These are phyloP conservation scores for Gymnosoma rotundatum DNA, from an alignment of 2,888 invertebrate species.

Conservation along the genomic window DNA sequence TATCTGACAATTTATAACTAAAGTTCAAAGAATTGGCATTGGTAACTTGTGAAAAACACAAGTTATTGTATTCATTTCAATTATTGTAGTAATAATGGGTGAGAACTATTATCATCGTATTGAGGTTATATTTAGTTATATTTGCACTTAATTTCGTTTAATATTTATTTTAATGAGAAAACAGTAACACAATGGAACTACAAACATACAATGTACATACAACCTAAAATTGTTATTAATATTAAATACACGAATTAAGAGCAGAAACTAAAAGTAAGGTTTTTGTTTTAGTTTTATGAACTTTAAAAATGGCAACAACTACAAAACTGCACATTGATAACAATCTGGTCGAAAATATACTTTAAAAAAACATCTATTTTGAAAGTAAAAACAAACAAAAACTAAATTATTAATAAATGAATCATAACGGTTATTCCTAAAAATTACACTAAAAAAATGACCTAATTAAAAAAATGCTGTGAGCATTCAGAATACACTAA, in stretches of 20 bases:
- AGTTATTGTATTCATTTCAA: not conserved
- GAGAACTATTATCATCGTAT: constrained; percentile 50
- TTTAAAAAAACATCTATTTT: no score
- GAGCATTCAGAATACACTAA: no score
- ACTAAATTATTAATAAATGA: no score
- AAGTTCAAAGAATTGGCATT: constrained; percentile 51
- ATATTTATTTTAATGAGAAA: constrained; percentile 60
- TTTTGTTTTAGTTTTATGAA: constrained; percentile 50
- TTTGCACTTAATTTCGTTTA: constrained; percentile 54
- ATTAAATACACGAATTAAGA: constrained; percentile 50
- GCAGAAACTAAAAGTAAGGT: constrained; percentile 36
- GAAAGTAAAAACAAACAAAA: no score
- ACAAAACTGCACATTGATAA: not conserved
- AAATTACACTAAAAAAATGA: no score
- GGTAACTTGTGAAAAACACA: constrained; percentile 36
- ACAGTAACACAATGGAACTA: constrained; percentile 2
- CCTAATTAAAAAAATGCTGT: no score
- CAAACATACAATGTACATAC: constrained; percentile 3
- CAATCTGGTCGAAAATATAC: no score
- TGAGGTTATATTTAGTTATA: constrained; percentile 56
- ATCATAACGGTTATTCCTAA: no score
- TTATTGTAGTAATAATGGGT: constrained; percentile 27
- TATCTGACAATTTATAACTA: constrained; percentile 5
- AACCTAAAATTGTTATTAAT: constrained; percentile 18
- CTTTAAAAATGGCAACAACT: constrained; percentile 33